Percentiles rank a stretch among this genome's conserved stretches.
Evolutionary conservation across 2,888 invertebrate genomes (phyloP).

Genomic region (Allolobophora icterica): DNA sequence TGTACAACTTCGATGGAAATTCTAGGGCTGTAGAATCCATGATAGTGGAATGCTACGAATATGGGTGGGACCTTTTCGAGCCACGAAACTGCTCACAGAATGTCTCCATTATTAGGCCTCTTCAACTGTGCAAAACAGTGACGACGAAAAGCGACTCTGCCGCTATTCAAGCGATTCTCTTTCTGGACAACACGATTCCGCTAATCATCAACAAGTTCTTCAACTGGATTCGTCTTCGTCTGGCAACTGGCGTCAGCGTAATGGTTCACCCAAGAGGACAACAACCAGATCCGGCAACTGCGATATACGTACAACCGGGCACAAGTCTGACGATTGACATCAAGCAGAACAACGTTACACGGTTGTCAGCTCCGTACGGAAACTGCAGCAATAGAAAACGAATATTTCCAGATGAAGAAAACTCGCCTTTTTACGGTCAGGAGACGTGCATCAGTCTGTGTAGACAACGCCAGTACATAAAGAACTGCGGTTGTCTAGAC

Average conservation of each 20-base stretch:
- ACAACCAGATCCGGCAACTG: neutral
- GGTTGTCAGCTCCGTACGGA: slow-evolving; percentile 5
- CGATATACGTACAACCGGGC: neutral
- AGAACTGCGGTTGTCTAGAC: neutral
- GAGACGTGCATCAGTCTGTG: neutral
- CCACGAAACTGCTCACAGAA: neutral
- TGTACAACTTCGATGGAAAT: too few relatives aligned
- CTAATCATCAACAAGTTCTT: neutral
- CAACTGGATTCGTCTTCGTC: neutral
- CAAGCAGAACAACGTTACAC: slow-evolving; percentile 7
- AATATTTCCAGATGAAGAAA: neutral
- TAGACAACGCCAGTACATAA: neutral
- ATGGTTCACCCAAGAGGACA: neutral
- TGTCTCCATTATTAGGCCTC: neutral
- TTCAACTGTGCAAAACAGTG: neutral
- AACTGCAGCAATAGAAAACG: neutral
- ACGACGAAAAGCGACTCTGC: neutral
- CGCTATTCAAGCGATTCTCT: neutral
- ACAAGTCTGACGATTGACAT: neutral
- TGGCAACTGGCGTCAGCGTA: neutral
- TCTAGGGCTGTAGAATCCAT: too few relatives aligned
- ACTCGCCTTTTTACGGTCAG: neutral
- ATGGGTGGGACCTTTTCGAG: neutral
- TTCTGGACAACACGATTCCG: neutral
- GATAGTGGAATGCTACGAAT: too few relatives aligned